Evolutionary conservation across 2,797 vertebrate genomes (phyloP).

Genomic region (Thripadectes ignobilis): DNA sequence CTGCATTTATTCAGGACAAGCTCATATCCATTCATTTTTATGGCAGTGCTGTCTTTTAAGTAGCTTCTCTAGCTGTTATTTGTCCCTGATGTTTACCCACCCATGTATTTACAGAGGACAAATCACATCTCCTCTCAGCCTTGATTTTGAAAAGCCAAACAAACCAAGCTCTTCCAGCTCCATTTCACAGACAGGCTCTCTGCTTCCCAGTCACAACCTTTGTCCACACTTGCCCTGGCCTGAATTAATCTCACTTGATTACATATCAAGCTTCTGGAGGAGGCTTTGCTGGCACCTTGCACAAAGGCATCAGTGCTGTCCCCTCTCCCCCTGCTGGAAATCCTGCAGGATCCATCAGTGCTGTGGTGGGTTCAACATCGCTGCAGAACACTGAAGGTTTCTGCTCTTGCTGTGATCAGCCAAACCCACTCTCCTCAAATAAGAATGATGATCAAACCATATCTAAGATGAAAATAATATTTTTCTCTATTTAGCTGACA

Average conservation of each 20-base stretch:
- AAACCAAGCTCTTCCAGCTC: background rate
- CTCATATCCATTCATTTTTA: background rate
- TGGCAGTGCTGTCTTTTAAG: background rate
- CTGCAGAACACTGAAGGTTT: background rate
- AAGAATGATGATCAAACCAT: background rate
- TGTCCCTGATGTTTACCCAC: background rate
- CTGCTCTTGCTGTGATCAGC: background rate
- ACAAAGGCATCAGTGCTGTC: background rate
- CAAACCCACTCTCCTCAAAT: background rate
- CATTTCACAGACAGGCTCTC: background rate
- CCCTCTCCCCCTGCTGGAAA: background rate
- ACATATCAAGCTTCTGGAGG: background rate
- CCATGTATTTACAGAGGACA: background rate
- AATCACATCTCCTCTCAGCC: slow-evolving; percentile 1
- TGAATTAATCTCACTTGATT: background rate
- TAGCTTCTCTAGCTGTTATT: slow-evolving; percentile 4
- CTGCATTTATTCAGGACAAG: background rate
- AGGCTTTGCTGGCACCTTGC: background rate
- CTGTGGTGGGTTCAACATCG: rapidly evolving
- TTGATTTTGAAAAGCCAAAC: slow-evolving; percentile 31
- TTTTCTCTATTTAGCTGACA: background rate
- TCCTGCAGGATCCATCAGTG: background rate
- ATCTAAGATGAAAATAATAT: background rate
- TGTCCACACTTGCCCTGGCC: background rate
- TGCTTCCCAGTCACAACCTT: background rate